Evolutionary conservation across 2,888 invertebrate genomes (phyloP).

Genomic region (Epicampocera succincta): DNA sequence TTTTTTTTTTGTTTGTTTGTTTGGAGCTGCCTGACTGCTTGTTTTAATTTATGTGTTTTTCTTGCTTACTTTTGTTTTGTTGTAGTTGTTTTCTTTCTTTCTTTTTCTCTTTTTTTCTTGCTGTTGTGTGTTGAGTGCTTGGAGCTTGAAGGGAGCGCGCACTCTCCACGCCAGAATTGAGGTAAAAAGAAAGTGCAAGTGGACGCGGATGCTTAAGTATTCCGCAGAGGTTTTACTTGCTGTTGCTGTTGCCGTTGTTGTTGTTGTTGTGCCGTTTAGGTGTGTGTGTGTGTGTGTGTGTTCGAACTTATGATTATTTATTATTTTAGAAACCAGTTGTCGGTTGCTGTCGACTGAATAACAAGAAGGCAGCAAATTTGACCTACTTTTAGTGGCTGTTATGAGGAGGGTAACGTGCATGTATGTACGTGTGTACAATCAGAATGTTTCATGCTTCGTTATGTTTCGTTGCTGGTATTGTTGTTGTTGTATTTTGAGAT

Average conservation of each 20-base stretch:
- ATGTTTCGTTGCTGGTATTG: conserved; percentile 74
- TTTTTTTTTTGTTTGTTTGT: neutral
- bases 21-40: conserved; percentile 37
- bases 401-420: conserved; percentile 16
- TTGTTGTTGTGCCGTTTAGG: conserved; percentile 9
- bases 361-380: conserved; percentile 64
- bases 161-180: conserved; percentile 71
- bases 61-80: conserved; percentile 12
- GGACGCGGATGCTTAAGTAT: conserved; percentile 80
- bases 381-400: conserved; percentile 64
- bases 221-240: conserved; percentile 73
- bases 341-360: conserved; percentile 58
- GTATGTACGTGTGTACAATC: conserved; percentile 73
- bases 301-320: conserved; percentile 42
- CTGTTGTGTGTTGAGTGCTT: conserved; percentile 16
- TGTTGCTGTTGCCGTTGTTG: conserved; percentile 6
- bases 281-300: conserved; percentile 27
- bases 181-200: conserved; percentile 80
- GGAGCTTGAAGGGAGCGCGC: conserved; percentile 43
- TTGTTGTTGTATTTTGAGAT: conserved; percentile 46
- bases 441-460: conserved; percentile 79
- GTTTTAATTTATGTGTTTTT: conserved; percentile 11
- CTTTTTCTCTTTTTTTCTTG: conserved; percentile 1
- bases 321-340: conserved; percentile 69
- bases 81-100: neutral